phyloP scores from a whole-genome alignment of 2,888 invertebrate species.

The Agrenia bidenticulata region DNA sequence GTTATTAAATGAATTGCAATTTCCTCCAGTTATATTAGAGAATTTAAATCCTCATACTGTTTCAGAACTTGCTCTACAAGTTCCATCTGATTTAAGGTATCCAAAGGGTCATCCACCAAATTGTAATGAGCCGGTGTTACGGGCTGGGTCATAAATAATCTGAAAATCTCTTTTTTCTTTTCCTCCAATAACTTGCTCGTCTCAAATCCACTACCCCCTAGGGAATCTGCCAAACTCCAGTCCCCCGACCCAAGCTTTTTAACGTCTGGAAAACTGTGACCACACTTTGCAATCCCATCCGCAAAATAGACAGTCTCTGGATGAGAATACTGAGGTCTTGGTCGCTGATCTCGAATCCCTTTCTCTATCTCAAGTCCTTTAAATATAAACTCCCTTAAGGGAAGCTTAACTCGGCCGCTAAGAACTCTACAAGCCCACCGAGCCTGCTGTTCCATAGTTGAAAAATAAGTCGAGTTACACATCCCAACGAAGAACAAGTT shows the following conservation, averaged over 20 bases:
- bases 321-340: slow-evolving; percentile 24
- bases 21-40: too few relatives aligned
- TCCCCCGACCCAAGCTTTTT: slow-evolving; percentile 5
- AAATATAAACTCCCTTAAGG: too few relatives aligned
- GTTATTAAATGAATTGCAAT: too few relatives aligned
- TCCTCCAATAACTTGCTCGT: neutral
- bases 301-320: slow-evolving; percentile 20
- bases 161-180: slow-evolving; percentile 14
- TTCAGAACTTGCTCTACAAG: slow-evolving; percentile 3
- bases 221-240: neutral
- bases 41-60: slow-evolving; percentile 1
- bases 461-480: slow-evolving; percentile 24
- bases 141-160: slow-evolving; percentile 14
- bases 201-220: neutral
- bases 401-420: neutral
- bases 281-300: slow-evolving; percentile 10
- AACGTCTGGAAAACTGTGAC: slow-evolving; percentile 16
- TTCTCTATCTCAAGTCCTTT: slow-evolving; percentile 9
- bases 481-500: slow-evolving; percentile 21
- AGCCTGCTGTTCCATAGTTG: slow-evolving; percentile 21
- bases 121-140: slow-evolving; percentile 21
- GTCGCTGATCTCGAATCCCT: slow-evolving; percentile 9
- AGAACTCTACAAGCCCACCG: slow-evolving; percentile 14
- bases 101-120: slow-evolving; percentile 11
- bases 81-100: slow-evolving; percentile 14